Evolutionary conservation across 2,113 vertebrate species (phyloP).

Genomic region (Corythornis vintsioides): DNA sequence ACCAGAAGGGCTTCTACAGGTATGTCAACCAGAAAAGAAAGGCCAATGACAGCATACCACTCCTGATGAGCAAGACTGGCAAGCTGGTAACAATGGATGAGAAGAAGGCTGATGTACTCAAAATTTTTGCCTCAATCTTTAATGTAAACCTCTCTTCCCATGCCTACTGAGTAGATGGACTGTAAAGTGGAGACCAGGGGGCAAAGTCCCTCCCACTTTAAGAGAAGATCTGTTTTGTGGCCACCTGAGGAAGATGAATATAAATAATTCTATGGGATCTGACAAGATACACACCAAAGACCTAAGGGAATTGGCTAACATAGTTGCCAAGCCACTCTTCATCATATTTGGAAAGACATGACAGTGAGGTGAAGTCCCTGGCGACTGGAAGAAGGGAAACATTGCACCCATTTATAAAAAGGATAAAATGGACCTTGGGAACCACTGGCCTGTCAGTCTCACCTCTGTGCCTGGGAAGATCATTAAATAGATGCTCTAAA

Average conservation of each 20-base stretch:
- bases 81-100: too few relatives aligned
- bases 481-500: not conserved
- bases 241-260: not conserved
- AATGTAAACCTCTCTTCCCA: not conserved
- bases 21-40: too few relatives aligned
- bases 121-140: too few relatives aligned
- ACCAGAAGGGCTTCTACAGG: too few relatives aligned
- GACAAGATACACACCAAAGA: too few relatives aligned
- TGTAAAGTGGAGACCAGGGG: not conserved
- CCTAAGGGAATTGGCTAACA: too few relatives aligned
- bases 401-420: not conserved
- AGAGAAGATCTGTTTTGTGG: not conserved
- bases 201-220: not conserved
- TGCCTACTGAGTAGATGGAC: accelerated
- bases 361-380: not conserved
- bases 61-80: too few relatives aligned
- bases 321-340: too few relatives aligned
- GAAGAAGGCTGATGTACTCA: too few relatives aligned
- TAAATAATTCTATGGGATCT: not conserved
- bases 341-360: too few relatives aligned
- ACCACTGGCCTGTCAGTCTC: not conserved
- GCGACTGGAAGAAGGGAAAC: not conserved
- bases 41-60: too few relatives aligned
- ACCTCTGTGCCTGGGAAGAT: not conserved
- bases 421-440: not conserved